A percentile compares a stretch with the other conserved stretches of the same genome.
Conservation (phyloP, 2,113 vertebrate species). For the Urocolius indicus region DNA sequence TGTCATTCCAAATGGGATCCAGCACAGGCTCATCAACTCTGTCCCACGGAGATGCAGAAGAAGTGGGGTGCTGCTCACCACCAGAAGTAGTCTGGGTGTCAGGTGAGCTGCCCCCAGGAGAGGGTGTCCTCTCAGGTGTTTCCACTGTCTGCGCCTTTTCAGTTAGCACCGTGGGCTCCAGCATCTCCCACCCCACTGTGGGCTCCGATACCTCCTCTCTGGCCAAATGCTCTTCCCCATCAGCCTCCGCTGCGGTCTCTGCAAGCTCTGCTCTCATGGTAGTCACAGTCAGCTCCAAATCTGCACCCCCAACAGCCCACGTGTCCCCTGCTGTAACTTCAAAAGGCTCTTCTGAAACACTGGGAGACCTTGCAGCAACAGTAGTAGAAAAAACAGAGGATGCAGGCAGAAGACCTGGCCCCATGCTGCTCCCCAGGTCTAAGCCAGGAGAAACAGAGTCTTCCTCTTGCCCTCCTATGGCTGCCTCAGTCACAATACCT, state of each 20-base stretch:
- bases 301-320: background rate
- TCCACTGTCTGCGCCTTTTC: slow-evolving; percentile 2
- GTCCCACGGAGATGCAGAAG: slow-evolving; percentile 15
- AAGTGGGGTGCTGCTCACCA: background rate
- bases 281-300: background rate
- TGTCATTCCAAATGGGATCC: slow-evolving; percentile 30
- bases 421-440: slow-evolving; percentile 76
- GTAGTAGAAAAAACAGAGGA: slow-evolving; percentile 54
- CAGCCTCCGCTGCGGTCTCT: background rate
- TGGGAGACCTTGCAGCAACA: background rate
- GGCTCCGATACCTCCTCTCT: background rate
- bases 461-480: slow-evolving; percentile 52
- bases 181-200: background rate
- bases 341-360: slow-evolving; percentile 13
- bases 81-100: background rate
- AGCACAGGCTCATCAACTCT: background rate
- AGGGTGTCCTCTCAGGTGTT: background rate
- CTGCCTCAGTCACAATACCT: background rate
- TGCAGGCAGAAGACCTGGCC: slow-evolving; percentile 48
- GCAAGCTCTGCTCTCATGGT: background rate
- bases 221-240: slow-evolving; percentile 16
- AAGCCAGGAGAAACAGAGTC: slow-evolving; percentile 62
- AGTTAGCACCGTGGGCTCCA: background rate
- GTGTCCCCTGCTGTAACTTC: background rate
- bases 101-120: background rate